A percentile compares a stretch with the other conserved stretches of the same genome.
Conservation (phyloP, 30 jellyfish, hydroid and myxozoan genomes). For the Hydractinia echinata region DNA sequence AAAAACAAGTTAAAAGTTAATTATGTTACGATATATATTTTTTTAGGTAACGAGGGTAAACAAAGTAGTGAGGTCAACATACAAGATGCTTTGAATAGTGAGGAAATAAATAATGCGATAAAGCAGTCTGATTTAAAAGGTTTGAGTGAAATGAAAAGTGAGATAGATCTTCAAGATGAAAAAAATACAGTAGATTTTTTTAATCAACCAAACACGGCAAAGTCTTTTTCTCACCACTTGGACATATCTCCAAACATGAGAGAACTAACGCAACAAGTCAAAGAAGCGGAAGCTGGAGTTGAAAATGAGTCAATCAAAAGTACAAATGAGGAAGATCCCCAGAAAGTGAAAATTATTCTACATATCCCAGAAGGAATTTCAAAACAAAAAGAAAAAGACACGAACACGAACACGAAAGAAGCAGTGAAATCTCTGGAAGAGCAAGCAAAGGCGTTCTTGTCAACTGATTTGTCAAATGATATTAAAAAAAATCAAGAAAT, state of each 20-base stretch:
- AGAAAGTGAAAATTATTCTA: constrained; percentile 56
- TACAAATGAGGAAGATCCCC: constrained; percentile 44
- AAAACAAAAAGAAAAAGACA: constrained; percentile 16
- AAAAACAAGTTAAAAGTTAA: not conserved
- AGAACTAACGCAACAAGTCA: constrained; percentile 22
- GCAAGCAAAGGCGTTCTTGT: constrained; percentile 25
- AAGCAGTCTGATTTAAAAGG: constrained; percentile 33
- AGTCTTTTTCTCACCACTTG: constrained; percentile 2
- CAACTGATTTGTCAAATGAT: not conserved
- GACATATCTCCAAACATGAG: constrained; percentile 6
- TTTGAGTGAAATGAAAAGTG: constrained; percentile 23
- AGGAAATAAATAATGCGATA: constrained; percentile 24
- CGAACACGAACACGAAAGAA: constrained; percentile 17
- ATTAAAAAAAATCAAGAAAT: not conserved
- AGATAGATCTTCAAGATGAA: constrained; percentile 19
- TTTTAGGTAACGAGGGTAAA: constrained; percentile 20
- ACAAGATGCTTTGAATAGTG: constrained; percentile 25
- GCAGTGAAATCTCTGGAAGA: constrained; percentile 13
- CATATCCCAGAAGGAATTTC: constrained; percentile 57
- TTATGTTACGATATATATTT: not conserved
- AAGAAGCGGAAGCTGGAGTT: constrained; percentile 17
- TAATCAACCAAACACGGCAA: constrained; percentile 34
- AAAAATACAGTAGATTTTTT: constrained; percentile 33
- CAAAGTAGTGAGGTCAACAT: constrained; percentile 6
- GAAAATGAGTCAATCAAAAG: constrained; percentile 46